phyloP scores from a whole-genome alignment of 2,888 invertebrate species.

The Julus scandinavius region DNA sequence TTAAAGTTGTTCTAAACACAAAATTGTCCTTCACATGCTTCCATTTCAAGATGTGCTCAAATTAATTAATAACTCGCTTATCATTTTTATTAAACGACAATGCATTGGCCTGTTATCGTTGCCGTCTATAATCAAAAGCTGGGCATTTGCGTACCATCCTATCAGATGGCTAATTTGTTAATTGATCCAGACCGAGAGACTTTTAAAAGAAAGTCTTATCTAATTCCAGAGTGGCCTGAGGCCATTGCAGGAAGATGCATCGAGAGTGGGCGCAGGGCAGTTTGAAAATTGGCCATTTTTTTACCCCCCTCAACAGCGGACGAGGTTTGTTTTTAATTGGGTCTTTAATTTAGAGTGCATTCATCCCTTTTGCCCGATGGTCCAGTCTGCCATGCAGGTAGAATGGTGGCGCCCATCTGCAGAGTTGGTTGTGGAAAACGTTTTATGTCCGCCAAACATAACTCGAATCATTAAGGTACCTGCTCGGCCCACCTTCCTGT shows the following conservation, averaged over 20 bases:
- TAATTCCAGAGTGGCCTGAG: not conserved
- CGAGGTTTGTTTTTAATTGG: slow-evolving; percentile 19
- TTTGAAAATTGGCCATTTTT: not conserved
- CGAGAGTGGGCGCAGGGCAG: slow-evolving; percentile 8
- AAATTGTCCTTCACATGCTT: too few relatives aligned
- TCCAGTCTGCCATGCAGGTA: not conserved
- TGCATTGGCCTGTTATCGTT: not conserved
- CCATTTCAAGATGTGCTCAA: too few relatives aligned
- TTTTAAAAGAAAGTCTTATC: not conserved
- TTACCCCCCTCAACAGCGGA: not conserved
- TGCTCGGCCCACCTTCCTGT: slow-evolving; percentile 31
- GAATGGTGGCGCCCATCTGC: not conserved
- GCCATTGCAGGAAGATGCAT: slow-evolving; percentile 13
- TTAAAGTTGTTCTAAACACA: too few relatives aligned
- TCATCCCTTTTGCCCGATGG: not conserved
- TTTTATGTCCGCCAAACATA: not conserved
- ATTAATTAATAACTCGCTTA: too few relatives aligned
- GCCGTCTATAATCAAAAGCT: not conserved
- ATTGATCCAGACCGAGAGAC: not conserved
- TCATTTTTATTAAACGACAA: too few relatives aligned
- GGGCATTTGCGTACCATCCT: slow-evolving; percentile 14
- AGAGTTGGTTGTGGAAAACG: slow-evolving; percentile 20
- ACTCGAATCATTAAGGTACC: slow-evolving; percentile 25
- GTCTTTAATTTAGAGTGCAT: slow-evolving; percentile 42
- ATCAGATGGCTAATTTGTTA: not conserved